A percentile compares a stretch with the other conserved stretches of the same genome.
Evolutionary conservation across 2,797 vertebrate species (phyloP).

Genomic region (Pristis pectinata): DNA sequence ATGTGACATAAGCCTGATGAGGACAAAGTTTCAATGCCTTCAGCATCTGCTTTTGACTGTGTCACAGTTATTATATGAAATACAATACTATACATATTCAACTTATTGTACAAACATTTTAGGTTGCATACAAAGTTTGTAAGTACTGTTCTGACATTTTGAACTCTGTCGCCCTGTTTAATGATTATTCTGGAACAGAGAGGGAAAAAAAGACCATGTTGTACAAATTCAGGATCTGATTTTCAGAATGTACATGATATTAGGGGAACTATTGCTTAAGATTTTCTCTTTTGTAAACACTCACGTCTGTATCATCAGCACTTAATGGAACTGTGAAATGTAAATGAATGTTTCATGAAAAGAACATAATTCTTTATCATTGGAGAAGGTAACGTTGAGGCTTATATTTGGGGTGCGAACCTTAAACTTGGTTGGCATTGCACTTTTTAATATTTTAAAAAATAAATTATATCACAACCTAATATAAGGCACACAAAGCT

Average conservation of each 20-base stretch:
- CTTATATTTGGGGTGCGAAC: not conserved
- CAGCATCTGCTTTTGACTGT: slow-evolving; percentile 31
- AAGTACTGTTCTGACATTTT: slow-evolving; percentile 24
- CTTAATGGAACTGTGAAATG: not conserved
- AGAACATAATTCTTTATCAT: not conserved
- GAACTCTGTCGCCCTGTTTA: slow-evolving; percentile 18
- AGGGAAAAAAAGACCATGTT: not conserved
- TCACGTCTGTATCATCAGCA: not conserved
- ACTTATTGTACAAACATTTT: slow-evolving; percentile 36
- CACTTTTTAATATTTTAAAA: not conserved
- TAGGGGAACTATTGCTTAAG: not conserved
- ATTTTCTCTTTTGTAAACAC: not conserved
- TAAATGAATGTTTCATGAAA: not conserved
- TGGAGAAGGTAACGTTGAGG: no score
- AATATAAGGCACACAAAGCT: not conserved
- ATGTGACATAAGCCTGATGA: slow-evolving; percentile 13
- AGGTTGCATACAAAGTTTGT: slow-evolving; percentile 24
- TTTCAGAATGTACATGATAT: slow-evolving; percentile 32
- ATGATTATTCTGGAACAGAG: not conserved
- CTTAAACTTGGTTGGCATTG: not conserved
- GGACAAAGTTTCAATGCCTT: not conserved
- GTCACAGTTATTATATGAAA: slow-evolving; percentile 37
- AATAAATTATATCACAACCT: not conserved
- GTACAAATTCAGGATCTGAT: slow-evolving; percentile 10
- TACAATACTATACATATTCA: slow-evolving; percentile 32